These are phyloP conservation scores for Gavialis gangeticus DNA, from an alignment of 2,113 vertebrate genomes.

Conservation along the genomic window DNA sequence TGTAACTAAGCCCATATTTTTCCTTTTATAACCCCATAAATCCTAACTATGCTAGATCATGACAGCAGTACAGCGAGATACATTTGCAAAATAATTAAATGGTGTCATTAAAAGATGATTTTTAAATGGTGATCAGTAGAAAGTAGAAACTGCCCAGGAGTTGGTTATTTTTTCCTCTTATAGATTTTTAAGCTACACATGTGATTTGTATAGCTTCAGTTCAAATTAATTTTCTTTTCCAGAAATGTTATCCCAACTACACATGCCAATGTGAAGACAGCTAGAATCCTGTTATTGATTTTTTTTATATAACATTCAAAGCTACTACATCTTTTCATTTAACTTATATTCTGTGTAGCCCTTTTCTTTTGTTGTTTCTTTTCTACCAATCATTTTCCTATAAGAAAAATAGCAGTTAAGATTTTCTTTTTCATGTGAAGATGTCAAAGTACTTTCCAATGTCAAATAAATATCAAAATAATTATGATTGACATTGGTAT, in stretches of 20 bases:
- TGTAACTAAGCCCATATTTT: background rate
- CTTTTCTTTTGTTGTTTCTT: background rate
- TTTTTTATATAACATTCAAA: background rate
- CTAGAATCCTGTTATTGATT: background rate
- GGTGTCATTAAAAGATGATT: background rate
- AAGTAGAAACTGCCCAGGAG: background rate
- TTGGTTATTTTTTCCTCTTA: background rate
- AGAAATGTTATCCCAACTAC: background rate
- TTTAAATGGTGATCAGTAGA: background rate
- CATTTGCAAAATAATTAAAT: constrained; percentile 17
- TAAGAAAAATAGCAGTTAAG: background rate
- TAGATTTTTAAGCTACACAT: background rate
- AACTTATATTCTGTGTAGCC: background rate
- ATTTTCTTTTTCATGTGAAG: background rate
- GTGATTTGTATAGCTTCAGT: background rate
- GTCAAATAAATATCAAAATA: background rate
- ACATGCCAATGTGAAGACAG: background rate
- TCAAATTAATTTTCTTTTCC: constrained; percentile 35
- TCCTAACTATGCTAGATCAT: background rate
- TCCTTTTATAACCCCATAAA: background rate
- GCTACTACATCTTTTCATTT: background rate
- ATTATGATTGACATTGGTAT: background rate
- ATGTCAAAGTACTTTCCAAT: background rate
- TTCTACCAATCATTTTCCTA: background rate
- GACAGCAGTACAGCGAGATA: background rate